Conservation (phyloP, 2,113 vertebrate genomes). For the Psammodynastes pulverulentus region DNA sequence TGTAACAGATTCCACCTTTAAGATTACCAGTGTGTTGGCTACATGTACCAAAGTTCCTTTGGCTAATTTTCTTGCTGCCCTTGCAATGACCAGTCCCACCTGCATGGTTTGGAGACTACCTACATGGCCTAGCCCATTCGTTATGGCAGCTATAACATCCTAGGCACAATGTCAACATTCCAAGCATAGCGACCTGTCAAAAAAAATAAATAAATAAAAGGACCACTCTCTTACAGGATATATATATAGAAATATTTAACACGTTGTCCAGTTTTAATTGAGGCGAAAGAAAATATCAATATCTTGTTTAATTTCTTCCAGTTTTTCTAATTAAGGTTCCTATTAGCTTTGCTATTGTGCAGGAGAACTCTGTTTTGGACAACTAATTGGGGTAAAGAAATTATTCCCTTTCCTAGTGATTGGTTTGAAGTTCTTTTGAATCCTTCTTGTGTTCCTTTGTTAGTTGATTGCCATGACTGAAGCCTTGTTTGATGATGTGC, state of each 20-base stretch:
- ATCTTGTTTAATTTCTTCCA: neutral
- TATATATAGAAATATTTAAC: neutral
- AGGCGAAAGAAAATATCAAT: neutral
- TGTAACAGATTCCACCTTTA: neutral
- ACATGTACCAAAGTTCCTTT: neutral
- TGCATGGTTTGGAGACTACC: neutral
- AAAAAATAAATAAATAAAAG: neutral
- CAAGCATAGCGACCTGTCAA: neutral
- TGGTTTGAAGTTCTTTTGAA: neutral
- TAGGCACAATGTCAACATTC: neutral
- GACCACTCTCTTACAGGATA: neutral
- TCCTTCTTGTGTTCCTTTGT: neutral
- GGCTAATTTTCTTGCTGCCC: neutral
- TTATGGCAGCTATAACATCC: neutral
- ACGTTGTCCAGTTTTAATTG: neutral
- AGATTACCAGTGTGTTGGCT: neutral
- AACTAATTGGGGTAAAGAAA: neutral
- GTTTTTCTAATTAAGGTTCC: neutral
- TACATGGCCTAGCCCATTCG: neutral
- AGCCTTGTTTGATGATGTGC: neutral
- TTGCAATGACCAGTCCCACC: neutral
- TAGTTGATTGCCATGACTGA: neutral
- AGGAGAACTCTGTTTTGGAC: neutral
- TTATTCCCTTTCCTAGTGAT: neutral
- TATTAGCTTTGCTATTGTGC: neutral